A percentile compares a stretch with the other conserved stretches of the same genome.
Evolutionary conservation across 2,113 vertebrate species (phyloP).

Genomic region (Chlorodrepanis virens): DNA sequence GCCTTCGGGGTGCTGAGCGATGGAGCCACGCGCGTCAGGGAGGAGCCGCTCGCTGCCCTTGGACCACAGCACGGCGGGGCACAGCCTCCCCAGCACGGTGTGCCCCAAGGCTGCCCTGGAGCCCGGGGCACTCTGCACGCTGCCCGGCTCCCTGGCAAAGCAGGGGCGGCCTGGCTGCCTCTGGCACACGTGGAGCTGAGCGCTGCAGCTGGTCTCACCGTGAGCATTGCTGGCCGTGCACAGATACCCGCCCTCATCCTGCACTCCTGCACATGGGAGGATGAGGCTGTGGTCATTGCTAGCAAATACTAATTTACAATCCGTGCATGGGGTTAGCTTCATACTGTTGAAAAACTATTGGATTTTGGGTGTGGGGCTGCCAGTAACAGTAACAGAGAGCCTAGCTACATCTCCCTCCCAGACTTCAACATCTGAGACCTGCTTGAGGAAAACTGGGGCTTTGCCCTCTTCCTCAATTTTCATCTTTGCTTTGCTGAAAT

Average conservation of each 20-base stretch:
- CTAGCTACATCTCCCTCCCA: constrained; percentile 78
- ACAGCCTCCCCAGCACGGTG: constrained; percentile 73
- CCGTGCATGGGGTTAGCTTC: constrained; percentile 71
- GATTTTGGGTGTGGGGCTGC: constrained; percentile 83
- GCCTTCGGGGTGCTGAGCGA: constrained; percentile 75
- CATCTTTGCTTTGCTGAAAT: constrained; percentile 77
- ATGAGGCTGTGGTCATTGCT: constrained; percentile 83
- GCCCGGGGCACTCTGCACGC: rapidly evolving
- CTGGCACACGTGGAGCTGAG: constrained; percentile 59
- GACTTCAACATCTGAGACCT: constrained; percentile 74
- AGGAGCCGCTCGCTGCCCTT: constrained; percentile 75
- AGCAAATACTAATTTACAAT: constrained; percentile 82
- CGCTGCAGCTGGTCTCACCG: constrained; percentile 78
- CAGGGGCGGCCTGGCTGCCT: neutral
- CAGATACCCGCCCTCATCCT: constrained; percentile 85
- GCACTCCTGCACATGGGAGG: constrained; percentile 74
- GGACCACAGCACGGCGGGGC: constrained; percentile 82
- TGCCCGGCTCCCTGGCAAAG: neutral
- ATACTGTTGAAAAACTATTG: constrained; percentile 86
- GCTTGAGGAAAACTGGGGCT: constrained; percentile 81
- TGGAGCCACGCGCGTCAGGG: constrained; percentile 58
- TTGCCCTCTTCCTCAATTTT: constrained; percentile 72
- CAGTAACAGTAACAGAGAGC: constrained; percentile 82
- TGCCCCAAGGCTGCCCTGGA: constrained; percentile 72
- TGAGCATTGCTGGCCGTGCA: constrained; percentile 82